These are phyloP conservation scores for Acipenser transmontanus DNA, from an alignment of 2,797 vertebrate species.

Conservation along the genomic window DNA sequence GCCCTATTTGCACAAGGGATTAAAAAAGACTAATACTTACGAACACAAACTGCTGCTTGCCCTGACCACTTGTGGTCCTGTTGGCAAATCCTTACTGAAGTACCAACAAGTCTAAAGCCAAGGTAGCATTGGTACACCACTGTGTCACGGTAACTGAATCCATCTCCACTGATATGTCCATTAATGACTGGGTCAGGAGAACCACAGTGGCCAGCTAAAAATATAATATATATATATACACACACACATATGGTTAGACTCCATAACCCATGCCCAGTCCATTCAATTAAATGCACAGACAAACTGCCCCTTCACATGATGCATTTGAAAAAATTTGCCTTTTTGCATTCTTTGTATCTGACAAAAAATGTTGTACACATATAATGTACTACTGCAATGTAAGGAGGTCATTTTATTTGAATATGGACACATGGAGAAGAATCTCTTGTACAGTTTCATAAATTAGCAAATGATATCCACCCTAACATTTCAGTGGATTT, in stretches of 20 bases:
- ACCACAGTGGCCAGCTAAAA: constrained; percentile 88
- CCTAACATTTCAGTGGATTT: no score
- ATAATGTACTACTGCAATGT: no score
- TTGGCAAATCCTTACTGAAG: constrained; percentile 92
- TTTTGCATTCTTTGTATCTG: no score
- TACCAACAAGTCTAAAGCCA: constrained; percentile 93
- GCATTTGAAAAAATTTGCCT: not conserved
- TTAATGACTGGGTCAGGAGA: constrained; percentile 92
- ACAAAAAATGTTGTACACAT: no score
- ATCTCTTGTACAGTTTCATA: no score
- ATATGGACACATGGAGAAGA: no score
- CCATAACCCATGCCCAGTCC: no score
- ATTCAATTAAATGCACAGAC: no score
- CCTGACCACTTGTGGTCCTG: constrained; percentile 97
- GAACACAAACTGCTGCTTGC: constrained; percentile 86
- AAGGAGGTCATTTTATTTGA: no score
- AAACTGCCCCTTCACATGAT: not conserved
- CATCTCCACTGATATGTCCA: constrained; percentile 93
- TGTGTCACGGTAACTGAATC: constrained; percentile 93
- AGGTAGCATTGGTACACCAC: constrained; percentile 96
- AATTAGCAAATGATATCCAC: no score
- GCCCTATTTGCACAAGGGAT: not conserved
- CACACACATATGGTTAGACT: no score
- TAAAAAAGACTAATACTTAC: constrained; percentile 67
- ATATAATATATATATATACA: constrained; percentile 5